phyloP scores from a whole-genome alignment of 2,113 vertebrate species.

The Oreamnos americanus region DNA sequence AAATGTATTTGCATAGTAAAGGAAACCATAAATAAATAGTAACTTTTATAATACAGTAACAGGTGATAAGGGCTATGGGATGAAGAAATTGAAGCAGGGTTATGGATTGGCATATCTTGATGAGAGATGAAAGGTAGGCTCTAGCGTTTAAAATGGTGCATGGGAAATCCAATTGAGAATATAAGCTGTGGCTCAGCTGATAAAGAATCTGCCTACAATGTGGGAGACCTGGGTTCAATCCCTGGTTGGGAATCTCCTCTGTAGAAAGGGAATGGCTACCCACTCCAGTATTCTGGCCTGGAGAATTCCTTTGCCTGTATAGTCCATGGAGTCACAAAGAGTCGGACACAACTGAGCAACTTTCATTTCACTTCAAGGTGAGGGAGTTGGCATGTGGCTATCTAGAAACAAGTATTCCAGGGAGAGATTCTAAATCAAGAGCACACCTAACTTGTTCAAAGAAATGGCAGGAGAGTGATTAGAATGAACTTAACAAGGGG shows the following conservation, averaged over 20 bases:
- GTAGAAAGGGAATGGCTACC: not conserved
- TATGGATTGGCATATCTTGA: not conserved
- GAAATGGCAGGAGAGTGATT: not conserved
- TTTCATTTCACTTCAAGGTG: not conserved
- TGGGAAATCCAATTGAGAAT: not conserved
- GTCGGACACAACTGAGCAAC: not conserved
- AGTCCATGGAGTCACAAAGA: not conserved
- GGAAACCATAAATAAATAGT: not conserved
- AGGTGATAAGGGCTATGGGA: not conserved
- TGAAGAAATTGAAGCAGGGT: not conserved
- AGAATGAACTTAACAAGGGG: not conserved
- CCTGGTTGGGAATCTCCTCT: not conserved
- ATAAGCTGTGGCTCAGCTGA: not conserved
- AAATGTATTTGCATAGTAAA: not conserved
- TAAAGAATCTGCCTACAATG: not conserved
- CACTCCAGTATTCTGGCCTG: not conserved
- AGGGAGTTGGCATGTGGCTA: not conserved
- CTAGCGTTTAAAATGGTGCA: not conserved
- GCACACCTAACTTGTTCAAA: not conserved
- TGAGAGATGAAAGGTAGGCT: accelerated
- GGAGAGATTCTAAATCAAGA: not conserved
- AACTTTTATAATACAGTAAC: not conserved
- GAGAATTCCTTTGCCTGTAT: not conserved
- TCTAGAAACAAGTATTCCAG: not conserved
- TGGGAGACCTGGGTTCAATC: not conserved